phyloP scores from a whole-genome alignment of 1,140 invertebrate genomes.

The Wasmannia auropunctata region DNA sequence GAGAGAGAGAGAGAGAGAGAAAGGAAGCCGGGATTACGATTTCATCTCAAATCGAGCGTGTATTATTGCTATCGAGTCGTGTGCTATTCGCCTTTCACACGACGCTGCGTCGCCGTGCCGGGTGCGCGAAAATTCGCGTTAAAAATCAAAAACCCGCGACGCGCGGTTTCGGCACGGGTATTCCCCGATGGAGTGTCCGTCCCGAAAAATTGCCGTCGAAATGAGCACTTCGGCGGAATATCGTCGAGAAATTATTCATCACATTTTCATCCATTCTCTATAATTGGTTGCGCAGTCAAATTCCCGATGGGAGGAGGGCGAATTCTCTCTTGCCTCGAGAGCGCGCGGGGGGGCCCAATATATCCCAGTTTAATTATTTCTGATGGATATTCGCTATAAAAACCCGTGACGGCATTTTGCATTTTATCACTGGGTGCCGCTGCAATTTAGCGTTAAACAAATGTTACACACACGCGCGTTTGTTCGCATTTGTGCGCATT shows the following conservation, averaged over 20 bases:
- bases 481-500: background rate
- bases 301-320: background rate
- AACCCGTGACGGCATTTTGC: background rate
- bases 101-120: background rate
- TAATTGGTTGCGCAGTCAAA: slow-evolving; percentile 33
- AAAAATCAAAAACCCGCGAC: slow-evolving; percentile 9
- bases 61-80: background rate
- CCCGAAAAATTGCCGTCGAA: slow-evolving; percentile 13
- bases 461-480: background rate
- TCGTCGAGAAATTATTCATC: slow-evolving; percentile 32
- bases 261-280: slow-evolving; percentile 24
- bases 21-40: slow-evolving; percentile 42
- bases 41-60: slow-evolving; percentile 37
- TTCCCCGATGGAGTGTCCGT: background rate
- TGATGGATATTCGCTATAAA: slow-evolving; percentile 11
- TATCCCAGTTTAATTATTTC: slow-evolving; percentile 38
- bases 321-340: slow-evolving; percentile 19
- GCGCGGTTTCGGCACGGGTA: slow-evolving; percentile 12
- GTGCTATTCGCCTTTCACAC: background rate
- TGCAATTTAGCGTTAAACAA: slow-evolving; percentile 16
- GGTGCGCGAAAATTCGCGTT: slow-evolving; percentile 8
- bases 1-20: too few relatives aligned
- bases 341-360: background rate
- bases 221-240: slow-evolving; percentile 17
- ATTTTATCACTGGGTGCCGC: background rate